Evolutionary conservation across 2,797 vertebrate species (phyloP).

Genomic region (Pipistrellus pygmaeus): DNA sequence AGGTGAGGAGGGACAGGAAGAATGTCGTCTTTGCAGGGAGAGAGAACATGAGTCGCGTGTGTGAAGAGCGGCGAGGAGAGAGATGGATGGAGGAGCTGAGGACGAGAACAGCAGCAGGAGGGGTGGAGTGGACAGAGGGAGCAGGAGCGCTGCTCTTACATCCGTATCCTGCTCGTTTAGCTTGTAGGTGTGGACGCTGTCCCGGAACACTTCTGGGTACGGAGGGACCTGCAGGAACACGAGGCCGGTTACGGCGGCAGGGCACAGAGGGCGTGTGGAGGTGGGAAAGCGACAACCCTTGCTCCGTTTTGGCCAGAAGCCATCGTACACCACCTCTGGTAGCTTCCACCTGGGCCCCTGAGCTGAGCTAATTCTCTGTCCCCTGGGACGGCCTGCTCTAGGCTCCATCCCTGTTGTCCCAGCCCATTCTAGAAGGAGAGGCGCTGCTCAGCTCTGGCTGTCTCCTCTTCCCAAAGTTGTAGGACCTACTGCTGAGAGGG

Average conservation of each 20-base stretch:
- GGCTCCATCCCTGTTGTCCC: neutral
- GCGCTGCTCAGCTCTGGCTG: neutral
- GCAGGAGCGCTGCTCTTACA: slow-evolving; percentile 89
- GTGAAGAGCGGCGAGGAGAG: neutral
- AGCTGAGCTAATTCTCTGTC: neutral
- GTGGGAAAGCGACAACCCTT: neutral
- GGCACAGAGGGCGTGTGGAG: neutral
- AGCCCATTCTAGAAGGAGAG: neutral
- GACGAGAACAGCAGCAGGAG: neutral
- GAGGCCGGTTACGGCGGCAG: slow-evolving; percentile 68
- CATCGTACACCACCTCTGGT: neutral
- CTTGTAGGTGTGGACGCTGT: slow-evolving; percentile 94
- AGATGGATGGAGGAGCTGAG: neutral
- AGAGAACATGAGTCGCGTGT: slow-evolving; percentile 4
- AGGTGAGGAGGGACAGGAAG: neutral
- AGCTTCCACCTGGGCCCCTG: neutral
- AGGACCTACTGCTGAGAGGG: neutral
- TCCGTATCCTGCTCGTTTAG: slow-evolving; percentile 97
- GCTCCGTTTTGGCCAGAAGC: neutral
- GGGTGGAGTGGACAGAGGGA: neutral
- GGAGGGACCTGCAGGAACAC: slow-evolving; percentile 92
- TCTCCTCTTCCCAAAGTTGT: neutral
- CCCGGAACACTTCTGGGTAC: slow-evolving; percentile 94
- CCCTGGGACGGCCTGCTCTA: neutral
- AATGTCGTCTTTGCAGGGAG: neutral